A percentile compares a stretch with the other conserved stretches of the same genome.
Evolutionary conservation across 2,113 vertebrate genomes (phyloP).

Genomic region (Chionis minor): DNA sequence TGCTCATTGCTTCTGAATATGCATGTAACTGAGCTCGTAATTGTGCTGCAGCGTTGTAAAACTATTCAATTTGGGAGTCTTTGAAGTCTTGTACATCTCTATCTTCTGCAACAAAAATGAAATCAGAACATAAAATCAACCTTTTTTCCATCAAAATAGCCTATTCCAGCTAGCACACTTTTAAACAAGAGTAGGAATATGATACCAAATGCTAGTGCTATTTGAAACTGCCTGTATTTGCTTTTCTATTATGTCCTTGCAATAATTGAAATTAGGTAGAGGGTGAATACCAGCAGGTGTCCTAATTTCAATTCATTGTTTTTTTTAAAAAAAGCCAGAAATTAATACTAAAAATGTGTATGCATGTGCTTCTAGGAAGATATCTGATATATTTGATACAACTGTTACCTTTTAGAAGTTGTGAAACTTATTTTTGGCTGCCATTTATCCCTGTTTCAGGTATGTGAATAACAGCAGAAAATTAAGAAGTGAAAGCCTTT

Average conservation of each 20-base stretch:
- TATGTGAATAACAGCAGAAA: neutral
- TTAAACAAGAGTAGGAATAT: neutral
- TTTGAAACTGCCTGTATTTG: slow-evolving; percentile 19
- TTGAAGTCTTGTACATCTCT: neutral
- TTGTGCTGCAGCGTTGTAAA: neutral
- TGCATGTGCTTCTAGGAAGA: neutral
- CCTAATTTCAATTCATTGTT: neutral
- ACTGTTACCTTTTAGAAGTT: neutral
- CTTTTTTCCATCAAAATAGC: neutral
- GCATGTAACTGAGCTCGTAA: neutral
- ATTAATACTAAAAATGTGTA: neutral
- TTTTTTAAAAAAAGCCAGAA: neutral
- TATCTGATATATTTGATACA: neutral
- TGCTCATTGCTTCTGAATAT: slow-evolving; percentile 4
- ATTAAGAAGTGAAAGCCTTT: neutral
- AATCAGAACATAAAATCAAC: neutral
- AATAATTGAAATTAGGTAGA: slow-evolving; percentile 38
- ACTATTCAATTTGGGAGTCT: neutral
- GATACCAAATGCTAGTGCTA: neutral
- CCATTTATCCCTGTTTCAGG: neutral
- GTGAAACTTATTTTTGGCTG: slow-evolving; percentile 6
- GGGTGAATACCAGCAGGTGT: slow-evolving; percentile 9
- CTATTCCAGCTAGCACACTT: neutral
- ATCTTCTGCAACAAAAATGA: neutral
- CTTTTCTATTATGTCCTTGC: neutral